Evolutionary conservation across 2,888 invertebrate genomes (phyloP), one percentile per base, ranked within the genome.

Genomic region (Ceraclea dissimilis): DNA sequence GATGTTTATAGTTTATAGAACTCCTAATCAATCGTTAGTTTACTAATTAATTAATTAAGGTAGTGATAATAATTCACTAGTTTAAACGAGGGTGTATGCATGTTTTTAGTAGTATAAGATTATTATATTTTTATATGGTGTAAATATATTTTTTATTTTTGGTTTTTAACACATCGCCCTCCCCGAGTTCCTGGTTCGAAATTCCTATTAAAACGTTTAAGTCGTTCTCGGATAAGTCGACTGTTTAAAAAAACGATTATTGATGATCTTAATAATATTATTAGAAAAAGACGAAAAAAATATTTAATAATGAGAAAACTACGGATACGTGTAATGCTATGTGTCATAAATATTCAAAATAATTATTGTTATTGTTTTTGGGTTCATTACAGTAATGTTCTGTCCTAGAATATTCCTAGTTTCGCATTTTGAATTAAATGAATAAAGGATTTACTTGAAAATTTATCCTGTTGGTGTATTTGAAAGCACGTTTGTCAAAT

Each of bases 151-250:
- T 51, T 56, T 59, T 59, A 46, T 53, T 49, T 46, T 21, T 53
- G 44, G 49, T 20, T 22, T 54, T 54, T 51, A 50, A 53, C 19
- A 47, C 61, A 56, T 57, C 60, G 55, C 61, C 61, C 62, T 60
- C 59, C 60, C 52, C 59, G 59, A 63, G 63, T 63, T 63, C 63
- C 63, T 63, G 63, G 62, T 63, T 62, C 61, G 60, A 63, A 59
- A 63, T 63, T 63, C 63, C 63, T 63, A 63, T 62, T 58, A 57
- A 49, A 50, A 49, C 47, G 48, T 47, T 31, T 39, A 49, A 53
- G 49, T 48, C 44, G 49, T 48, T 49, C 31, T 39, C 16, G 16
- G 16, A 39, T 16, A 16, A 16, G 39, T 4, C 39, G 39, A 39
- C 16, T 39, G 16, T 39, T 39, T 4, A 8, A n/a, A 39, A 16